phyloP scores from a whole-genome alignment of 1,140 invertebrate species.

The Drosophila leontia region DNA sequence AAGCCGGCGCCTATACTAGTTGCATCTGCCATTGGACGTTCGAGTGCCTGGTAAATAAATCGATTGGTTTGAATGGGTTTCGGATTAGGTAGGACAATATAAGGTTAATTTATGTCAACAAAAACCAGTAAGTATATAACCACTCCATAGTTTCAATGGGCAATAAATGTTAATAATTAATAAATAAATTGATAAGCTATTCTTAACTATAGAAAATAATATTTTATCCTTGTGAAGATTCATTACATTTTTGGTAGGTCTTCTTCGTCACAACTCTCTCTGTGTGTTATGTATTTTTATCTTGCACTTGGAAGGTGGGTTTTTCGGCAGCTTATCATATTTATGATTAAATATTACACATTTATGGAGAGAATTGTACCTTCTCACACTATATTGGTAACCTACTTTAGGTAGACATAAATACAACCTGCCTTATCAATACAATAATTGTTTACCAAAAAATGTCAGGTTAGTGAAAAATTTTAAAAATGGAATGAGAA shows the following conservation, averaged over 20 bases:
- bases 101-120: slow-evolving; percentile 4
- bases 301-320: too few relatives aligned
- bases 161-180: background rate
- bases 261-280: background rate
- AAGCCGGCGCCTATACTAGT: slow-evolving; percentile 24
- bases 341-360: background rate
- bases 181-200: background rate
- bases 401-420: background rate
- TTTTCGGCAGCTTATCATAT: background rate
- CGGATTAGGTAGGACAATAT: slow-evolving; percentile 15
- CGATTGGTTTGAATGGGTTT: slow-evolving; percentile 1
- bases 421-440: background rate
- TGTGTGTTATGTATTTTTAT: background rate
- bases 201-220: too few relatives aligned
- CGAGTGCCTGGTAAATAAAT: slow-evolving; percentile 55
- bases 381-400: background rate
- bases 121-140: background rate
- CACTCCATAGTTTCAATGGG: background rate
- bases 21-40: slow-evolving; percentile 19
- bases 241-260: background rate
- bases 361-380: background rate
- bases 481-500: background rate
- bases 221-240: background rate
- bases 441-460: background rate
- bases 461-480: background rate